Evolutionary conservation across 1,140 invertebrate genomes (phyloP).

Genomic region (Papilio polyxenes): DNA sequence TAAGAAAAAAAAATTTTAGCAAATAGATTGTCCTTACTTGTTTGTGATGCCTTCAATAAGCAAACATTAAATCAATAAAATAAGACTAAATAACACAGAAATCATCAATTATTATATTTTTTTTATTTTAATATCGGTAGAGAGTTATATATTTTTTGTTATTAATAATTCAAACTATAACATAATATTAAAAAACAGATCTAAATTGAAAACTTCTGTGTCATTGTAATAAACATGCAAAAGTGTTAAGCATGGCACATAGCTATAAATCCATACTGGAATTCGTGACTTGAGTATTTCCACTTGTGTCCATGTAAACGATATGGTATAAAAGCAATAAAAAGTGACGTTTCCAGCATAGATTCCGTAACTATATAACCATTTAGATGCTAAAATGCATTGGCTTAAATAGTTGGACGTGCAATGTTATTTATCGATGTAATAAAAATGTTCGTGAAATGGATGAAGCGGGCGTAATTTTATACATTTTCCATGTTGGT

Average conservation of each 20-base stretch:
- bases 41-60: not conserved
- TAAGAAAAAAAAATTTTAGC: not conserved
- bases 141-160: not conserved
- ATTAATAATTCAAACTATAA: not conserved
- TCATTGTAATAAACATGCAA: not conserved
- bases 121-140: not conserved
- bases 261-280: constrained; percentile 9
- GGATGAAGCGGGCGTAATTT: not conserved
- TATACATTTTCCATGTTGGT: not conserved
- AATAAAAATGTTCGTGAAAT: not conserved
- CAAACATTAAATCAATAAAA: not conserved
- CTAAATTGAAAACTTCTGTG: constrained; percentile 3
- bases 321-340: not conserved
- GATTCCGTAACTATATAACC: not conserved
- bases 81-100: not conserved
- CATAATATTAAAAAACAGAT: not conserved
- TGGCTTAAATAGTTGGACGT: constrained; percentile 13
- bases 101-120: not conserved
- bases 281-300: not conserved
- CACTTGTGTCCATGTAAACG: not conserved
- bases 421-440: constrained; percentile 15
- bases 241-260: constrained; percentile 1
- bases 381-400: constrained; percentile 7
- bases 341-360: not conserved
- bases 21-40: constrained; percentile 11